A percentile compares a stretch with the other conserved stretches of the same genome.
Conservation (phyloP, 2,888 invertebrate species). For the Odontocerum albicorne region DNA sequence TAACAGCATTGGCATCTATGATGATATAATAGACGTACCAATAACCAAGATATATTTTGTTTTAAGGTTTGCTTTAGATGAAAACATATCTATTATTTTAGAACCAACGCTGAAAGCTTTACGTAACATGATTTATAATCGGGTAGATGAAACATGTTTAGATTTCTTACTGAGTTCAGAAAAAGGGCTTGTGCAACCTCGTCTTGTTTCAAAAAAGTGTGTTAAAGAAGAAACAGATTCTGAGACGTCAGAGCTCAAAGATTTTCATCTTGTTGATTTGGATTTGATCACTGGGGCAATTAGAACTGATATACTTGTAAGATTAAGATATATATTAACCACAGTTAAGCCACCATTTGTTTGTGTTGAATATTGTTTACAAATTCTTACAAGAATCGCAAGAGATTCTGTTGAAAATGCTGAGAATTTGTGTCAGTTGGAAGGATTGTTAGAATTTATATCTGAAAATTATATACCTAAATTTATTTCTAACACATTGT, state of each 20-base stretch:
- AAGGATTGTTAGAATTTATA: slow-evolving; percentile 65
- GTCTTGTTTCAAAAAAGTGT: slow-evolving; percentile 53
- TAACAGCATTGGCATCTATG: slow-evolving; percentile 74
- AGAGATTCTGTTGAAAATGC: slow-evolving; percentile 75
- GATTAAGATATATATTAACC: slow-evolving; percentile 75
- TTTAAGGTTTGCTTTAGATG: slow-evolving; percentile 84
- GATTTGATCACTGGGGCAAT: slow-evolving; percentile 76
- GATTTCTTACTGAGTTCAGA: slow-evolving; percentile 70
- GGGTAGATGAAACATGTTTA: slow-evolving; percentile 76
- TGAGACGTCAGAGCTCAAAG: slow-evolving; percentile 68
- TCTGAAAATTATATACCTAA: slow-evolving; percentile 61
- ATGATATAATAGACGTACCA: slow-evolving; percentile 72
- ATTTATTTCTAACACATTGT: slow-evolving; percentile 15
- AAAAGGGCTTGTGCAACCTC: slow-evolving; percentile 65
- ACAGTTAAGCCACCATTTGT: slow-evolving; percentile 69
- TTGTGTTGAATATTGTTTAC: slow-evolving; percentile 73
- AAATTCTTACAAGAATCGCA: slow-evolving; percentile 76
- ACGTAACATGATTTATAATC: slow-evolving; percentile 72
- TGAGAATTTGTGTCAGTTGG: slow-evolving; percentile 62
- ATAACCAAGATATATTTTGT: slow-evolving; percentile 78
- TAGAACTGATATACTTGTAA: slow-evolving; percentile 74
- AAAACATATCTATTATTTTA: slow-evolving; percentile 71
- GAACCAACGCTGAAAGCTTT: slow-evolving; percentile 77
- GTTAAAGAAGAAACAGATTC: slow-evolving; percentile 60
- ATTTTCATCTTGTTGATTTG: slow-evolving; percentile 82